Percentiles rank a stretch among this genome's conserved stretches.
These are phyloP conservation scores for Gavialis gangeticus DNA, from an alignment of 2,113 vertebrate genomes.

Conservation along the genomic window DNA sequence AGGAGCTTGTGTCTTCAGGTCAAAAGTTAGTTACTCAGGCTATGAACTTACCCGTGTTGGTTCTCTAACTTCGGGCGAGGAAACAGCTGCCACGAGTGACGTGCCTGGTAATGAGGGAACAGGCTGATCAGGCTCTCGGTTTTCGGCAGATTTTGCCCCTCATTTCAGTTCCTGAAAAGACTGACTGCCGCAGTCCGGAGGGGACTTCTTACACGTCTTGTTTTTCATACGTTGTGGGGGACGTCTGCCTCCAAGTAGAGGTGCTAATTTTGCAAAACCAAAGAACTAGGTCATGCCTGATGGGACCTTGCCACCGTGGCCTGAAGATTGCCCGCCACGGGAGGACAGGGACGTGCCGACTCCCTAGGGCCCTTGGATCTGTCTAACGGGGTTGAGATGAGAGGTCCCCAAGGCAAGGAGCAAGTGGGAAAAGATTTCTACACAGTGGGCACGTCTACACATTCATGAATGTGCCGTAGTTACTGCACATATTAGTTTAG, in stretches of 20 bases:
- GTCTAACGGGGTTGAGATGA: too few relatives aligned
- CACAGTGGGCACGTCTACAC: too few relatives aligned
- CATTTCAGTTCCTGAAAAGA: accelerated
- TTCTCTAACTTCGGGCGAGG: background rate
- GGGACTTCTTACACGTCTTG: background rate
- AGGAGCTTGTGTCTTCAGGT: conserved; percentile 64
- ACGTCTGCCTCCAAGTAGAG: background rate
- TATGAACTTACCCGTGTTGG: conserved; percentile 9
- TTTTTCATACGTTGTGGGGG: background rate
- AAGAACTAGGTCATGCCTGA: background rate
- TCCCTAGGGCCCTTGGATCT: too few relatives aligned
- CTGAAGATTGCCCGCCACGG: too few relatives aligned
- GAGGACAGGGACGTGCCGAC: too few relatives aligned
- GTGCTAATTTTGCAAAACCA: background rate
- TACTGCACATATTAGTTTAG: too few relatives aligned
- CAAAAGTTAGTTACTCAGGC: conserved; percentile 49
- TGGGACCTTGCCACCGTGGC: too few relatives aligned
- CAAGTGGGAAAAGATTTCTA: too few relatives aligned
- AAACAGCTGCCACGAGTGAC: background rate
- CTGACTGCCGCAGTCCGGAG: too few relatives aligned
- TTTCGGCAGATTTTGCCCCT: background rate
- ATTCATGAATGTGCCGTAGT: too few relatives aligned
- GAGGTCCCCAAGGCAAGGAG: too few relatives aligned
- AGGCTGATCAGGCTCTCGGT: background rate
- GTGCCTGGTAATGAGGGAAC: background rate